Conservation (phyloP, 2,888 invertebrate species). For the Tetranychus piercei region DNA sequence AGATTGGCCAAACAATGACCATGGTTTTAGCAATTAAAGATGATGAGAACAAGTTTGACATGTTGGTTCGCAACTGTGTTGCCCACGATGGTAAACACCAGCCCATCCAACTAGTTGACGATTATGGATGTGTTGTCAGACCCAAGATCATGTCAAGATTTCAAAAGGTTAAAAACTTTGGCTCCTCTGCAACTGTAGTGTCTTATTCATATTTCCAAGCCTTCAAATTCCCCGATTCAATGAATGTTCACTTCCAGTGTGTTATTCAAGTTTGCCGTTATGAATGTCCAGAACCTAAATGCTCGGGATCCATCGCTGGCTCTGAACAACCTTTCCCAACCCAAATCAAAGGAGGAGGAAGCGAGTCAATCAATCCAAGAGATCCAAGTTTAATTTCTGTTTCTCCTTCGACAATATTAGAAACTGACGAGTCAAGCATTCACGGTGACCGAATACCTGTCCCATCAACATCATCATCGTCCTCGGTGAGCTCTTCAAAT, state of each 20-base stretch:
- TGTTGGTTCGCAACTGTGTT: conserved; percentile 80
- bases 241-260: conserved; percentile 93
- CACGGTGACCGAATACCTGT: not conserved
- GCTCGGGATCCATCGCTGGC: conserved; percentile 37
- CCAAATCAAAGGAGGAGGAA: conserved; percentile 13
- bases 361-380: not conserved
- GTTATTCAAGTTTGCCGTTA: conserved; percentile 84
- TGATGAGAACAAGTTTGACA: conserved; percentile 85
- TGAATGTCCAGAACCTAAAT: conserved; percentile 80
- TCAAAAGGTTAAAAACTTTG: conserved; percentile 88
- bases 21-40: conserved; percentile 90
- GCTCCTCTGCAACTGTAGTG: conserved; percentile 77
- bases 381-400: too few species aligned
- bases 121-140: conserved; percentile 75
- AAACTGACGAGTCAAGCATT: not conserved
- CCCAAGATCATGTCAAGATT: conserved; percentile 81
- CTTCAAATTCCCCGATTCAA: conserved; percentile 87
- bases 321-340: conserved; percentile 28
- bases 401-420: not conserved
- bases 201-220: conserved; percentile 91
- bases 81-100: conserved; percentile 84
- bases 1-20: conserved; percentile 89
- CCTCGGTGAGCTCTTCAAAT: not conserved
- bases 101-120: conserved; percentile 77
- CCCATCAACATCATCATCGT: not conserved